Conservation (phyloP, 2,113 vertebrate species). For the Apteryx mantelli region DNA sequence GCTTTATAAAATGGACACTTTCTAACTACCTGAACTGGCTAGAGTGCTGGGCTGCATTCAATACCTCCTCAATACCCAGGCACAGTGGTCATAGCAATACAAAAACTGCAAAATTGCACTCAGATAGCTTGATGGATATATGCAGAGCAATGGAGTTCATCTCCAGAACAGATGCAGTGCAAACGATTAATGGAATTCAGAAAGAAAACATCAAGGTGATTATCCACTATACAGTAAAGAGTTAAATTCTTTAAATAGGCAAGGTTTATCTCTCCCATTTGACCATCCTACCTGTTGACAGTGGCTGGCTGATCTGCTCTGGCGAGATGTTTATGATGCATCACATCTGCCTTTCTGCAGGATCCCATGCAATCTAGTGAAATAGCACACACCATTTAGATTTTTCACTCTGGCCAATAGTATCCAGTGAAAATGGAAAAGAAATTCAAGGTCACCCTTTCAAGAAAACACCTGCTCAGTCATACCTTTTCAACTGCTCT, state of each 20-base stretch:
- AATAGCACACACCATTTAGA: neutral
- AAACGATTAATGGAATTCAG: neutral
- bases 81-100: neutral
- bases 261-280: neutral
- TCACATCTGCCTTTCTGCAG: constrained; percentile 1
- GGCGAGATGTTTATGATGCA: neutral
- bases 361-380: neutral
- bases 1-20: constrained; percentile 22
- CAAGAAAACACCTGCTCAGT: neutral
- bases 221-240: neutral
- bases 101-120: neutral
- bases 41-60: neutral
- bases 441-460: constrained; percentile 37
- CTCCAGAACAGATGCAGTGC: neutral
- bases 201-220: neutral
- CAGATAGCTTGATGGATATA: rapidly evolving
- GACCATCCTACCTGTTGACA: neutral
- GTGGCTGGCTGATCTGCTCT: neutral
- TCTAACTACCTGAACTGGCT: neutral
- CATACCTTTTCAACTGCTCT: constrained; percentile 24
- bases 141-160: neutral
- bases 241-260: neutral
- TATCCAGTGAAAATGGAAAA: neutral
- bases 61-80: neutral
- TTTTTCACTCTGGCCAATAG: neutral